These are phyloP conservation scores for Torymus auratus DNA, from an alignment of 2,888 invertebrate species.

Conservation along the genomic window DNA sequence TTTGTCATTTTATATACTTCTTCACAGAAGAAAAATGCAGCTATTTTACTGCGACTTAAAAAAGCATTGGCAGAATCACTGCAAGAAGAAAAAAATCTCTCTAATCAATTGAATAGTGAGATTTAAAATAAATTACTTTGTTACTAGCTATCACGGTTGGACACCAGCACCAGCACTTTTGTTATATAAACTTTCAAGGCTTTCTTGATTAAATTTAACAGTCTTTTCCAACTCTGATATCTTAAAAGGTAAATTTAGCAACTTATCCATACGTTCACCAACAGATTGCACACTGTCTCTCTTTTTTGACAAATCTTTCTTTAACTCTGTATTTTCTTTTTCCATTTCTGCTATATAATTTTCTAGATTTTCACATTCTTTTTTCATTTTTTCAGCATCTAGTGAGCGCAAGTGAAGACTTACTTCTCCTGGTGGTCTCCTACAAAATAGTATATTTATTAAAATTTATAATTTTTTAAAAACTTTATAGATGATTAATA, in stretches of 20 bases:
- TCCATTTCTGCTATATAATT: constrained; percentile 63
- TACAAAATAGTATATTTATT: constrained; percentile 54
- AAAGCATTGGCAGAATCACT: constrained; percentile 44
- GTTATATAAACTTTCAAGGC: constrained; percentile 32
- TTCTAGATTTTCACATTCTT: constrained; percentile 63
- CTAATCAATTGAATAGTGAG: constrained; percentile 18
- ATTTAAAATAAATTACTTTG: constrained; percentile 6
- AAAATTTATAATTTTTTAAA: neutral
- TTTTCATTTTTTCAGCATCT: constrained; percentile 65
- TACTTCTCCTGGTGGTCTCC: constrained; percentile 72
- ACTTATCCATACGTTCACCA: constrained; percentile 40
- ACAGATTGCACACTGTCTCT: constrained; percentile 58
- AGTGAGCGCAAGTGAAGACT: constrained; percentile 66
- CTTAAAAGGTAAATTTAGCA: constrained; percentile 47
- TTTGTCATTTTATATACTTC: constrained; percentile 25
- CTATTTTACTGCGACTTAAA: constrained; percentile 49
- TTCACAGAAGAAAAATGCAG: constrained; percentile 62
- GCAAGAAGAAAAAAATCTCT: constrained; percentile 32
- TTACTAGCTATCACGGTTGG: neutral
- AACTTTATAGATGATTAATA: constrained; percentile 18
- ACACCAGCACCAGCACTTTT: too few relatives aligned
- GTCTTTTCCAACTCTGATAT: constrained; percentile 52
- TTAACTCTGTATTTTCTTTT: constrained; percentile 65
- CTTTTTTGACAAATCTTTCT: constrained; percentile 60
- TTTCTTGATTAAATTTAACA: constrained; percentile 51